Base-by-base conservation (phyloP, 2,113 vertebrate species). In the Orientallactaga bullata region DNA sequence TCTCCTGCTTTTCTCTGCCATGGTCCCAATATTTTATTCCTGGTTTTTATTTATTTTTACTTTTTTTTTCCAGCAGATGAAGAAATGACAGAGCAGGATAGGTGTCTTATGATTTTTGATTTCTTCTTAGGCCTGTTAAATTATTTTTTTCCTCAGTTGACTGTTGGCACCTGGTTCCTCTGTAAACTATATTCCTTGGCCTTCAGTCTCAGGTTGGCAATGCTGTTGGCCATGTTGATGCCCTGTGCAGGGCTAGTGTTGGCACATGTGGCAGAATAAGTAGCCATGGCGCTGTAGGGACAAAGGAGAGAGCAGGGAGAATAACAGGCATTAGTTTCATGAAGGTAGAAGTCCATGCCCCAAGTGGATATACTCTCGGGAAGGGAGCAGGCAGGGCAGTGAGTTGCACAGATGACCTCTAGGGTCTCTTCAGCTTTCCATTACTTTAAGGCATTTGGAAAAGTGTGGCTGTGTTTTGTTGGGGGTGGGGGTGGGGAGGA, bases 121-220 rank as follows among this genome's bases (percentile, higher is more conserved):
- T 97, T 97, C 96, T 97, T 97, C 97, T 96, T 94, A 95, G 97
- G 94, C 95, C 95, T 97, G 97, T 94, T 97, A 97, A 96, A 92
- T 90, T 91, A 94, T 89, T 90, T 96, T 91, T 96, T 97, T 95
- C 83, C 91, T 99, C 98, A 99, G 99, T 99, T 99, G 98, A 99
- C 99, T 90, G 99, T 99, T 97, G 99, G 99, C 98, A 99, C 99
- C 98, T 99, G 99, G 98, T 99, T 99, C 97, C 98, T 98, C 98
- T 99, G 98, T 98, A 99, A 98, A 99, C 99, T 99, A 98, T 99
- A 99, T 97, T 99, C 99, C 98, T 99, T 99, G 98, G 99, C 99
- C 98, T 99, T 99, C 98, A 99, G 99, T 98, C 99, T 99, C 98
- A 99, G 99, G 99, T 99, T 99, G 97, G 99, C 99, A 97, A 99